Conservation (phyloP, 2,797 vertebrate genomes). For the Cyclura pinguis region DNA sequence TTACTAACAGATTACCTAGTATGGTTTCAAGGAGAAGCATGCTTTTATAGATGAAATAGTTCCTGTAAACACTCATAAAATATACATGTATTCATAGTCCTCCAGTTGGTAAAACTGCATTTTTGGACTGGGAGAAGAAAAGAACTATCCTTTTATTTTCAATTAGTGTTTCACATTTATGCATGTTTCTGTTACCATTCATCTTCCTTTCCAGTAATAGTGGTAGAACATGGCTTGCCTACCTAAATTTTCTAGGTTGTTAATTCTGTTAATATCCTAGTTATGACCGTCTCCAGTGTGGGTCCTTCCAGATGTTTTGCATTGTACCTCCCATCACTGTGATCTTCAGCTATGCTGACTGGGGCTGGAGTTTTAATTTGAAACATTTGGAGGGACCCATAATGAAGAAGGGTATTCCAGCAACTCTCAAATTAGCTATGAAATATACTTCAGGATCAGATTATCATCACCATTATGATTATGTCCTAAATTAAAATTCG, state of each 20-base stretch:
- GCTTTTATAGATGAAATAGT: slow-evolving; percentile 15
- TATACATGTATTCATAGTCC: neutral
- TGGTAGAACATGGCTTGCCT: neutral
- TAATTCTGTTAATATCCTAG: neutral
- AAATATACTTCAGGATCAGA: neutral
- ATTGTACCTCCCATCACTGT: neutral
- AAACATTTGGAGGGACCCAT: neutral
- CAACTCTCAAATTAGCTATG: neutral
- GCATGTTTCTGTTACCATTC: neutral
- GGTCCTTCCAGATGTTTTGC: neutral
- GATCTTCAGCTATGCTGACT: neutral
- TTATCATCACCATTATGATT: neutral
- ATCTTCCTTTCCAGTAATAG: neutral
- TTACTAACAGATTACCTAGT: neutral
- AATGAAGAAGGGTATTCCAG: neutral
- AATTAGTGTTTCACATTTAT: neutral
- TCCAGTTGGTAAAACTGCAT: neutral
- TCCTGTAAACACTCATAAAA: slow-evolving; percentile 15
- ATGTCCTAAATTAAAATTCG: neutral
- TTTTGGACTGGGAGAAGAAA: neutral
- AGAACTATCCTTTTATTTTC: neutral
- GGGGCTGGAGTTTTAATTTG: neutral
- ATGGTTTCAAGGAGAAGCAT: slow-evolving; percentile 2
- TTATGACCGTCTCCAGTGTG: neutral
- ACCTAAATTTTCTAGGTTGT: neutral